These are phyloP conservation scores for Bombus confusus DNA, from an alignment of 1,140 invertebrate species.

Conservation along the genomic window DNA sequence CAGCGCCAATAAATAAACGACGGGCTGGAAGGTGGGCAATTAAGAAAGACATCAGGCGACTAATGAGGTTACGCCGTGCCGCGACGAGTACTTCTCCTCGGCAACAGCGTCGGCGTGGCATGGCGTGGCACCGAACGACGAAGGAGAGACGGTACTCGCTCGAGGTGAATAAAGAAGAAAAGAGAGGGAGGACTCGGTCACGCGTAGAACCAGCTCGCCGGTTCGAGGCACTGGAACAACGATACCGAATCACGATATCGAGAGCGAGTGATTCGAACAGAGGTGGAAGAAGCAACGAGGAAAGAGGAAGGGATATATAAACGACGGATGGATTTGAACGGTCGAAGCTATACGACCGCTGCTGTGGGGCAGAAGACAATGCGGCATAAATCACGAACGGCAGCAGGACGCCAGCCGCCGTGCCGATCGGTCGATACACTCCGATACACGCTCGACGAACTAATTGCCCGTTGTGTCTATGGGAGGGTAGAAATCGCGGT, in stretches of 20 bases:
- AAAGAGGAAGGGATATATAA: conserved; percentile 56
- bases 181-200: conserved; percentile 59
- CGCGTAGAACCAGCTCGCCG: conserved; percentile 56
- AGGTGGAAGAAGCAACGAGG: conserved; percentile 42
- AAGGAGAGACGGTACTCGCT: conserved; percentile 4
- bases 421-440: conserved; percentile 74
- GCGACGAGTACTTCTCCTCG: conserved; percentile 62
- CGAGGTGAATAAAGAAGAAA: conserved; percentile 12
- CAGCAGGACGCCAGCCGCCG: conserved; percentile 65
- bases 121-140: conserved; percentile 11
- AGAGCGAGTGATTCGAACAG: conserved; percentile 36
- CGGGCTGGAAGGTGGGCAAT: conserved; percentile 72
- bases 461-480: conserved; percentile 75
- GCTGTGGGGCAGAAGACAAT: conserved; percentile 73
- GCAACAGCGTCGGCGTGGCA: conserved; percentile 49
- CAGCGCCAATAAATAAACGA: conserved; percentile 74
- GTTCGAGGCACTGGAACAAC: conserved; percentile 33
- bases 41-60: conserved; percentile 80
- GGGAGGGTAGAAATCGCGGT: conserved; percentile 67
- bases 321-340: conserved; percentile 65
- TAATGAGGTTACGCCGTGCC: conserved; percentile 77
- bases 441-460: conserved; percentile 73
- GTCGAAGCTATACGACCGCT: conserved; percentile 58
- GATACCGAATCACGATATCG: conserved; percentile 59
- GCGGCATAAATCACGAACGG: conserved; percentile 77